Percentiles rank a stretch among this genome's conserved stretches.
These are phyloP conservation scores for Denticeps clupeoides DNA, from an alignment of 2,797 vertebrate species.

Conservation along the genomic window DNA sequence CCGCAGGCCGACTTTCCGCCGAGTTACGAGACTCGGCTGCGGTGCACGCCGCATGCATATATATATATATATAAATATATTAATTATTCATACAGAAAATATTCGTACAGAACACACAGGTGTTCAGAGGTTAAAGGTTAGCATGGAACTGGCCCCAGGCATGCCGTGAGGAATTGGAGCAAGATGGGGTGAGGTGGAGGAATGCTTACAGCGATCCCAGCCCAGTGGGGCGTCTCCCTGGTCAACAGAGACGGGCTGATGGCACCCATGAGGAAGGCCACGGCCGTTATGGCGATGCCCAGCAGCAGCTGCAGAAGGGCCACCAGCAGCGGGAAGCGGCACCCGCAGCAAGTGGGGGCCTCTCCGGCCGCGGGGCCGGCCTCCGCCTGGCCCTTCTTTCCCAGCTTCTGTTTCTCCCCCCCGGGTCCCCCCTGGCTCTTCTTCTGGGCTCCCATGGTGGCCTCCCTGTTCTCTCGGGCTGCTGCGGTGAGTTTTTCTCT, in stretches of 20 bases:
- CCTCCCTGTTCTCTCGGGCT: slow-evolving; percentile 21
- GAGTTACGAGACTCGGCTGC: too few relatives aligned
- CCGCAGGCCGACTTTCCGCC: too few relatives aligned
- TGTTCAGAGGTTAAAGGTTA: too few relatives aligned
- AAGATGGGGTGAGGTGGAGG: slow-evolving; percentile 23
- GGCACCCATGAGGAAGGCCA: slow-evolving; percentile 86
- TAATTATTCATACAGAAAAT: too few relatives aligned
- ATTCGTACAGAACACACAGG: too few relatives aligned
- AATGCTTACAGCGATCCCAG: slow-evolving; percentile 94
- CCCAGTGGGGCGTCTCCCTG: slow-evolving; percentile 96
- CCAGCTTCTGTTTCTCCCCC: slow-evolving; percentile 28
- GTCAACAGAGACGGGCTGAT: slow-evolving; percentile 78
- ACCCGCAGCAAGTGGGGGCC: slow-evolving; percentile 69
- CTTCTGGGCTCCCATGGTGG: slow-evolving; percentile 12
- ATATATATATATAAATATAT: too few relatives aligned
- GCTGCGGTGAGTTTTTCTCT: slow-evolving; percentile 16
- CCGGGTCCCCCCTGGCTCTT: too few relatives aligned
- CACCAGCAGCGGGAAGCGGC: slow-evolving; percentile 83
- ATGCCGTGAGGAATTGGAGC: slow-evolving; percentile 16
- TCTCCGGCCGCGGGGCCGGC: slow-evolving; percentile 54
- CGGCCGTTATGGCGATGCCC: slow-evolving; percentile 65
- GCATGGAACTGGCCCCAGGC: slow-evolving; percentile 27
- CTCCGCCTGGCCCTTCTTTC: slow-evolving; percentile 37
- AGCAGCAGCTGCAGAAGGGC: slow-evolving; percentile 84
- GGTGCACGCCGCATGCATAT: too few relatives aligned